Percentiles rank a stretch among this genome's conserved stretches.
Conservation (phyloP, 2,113 vertebrate genomes). For the Circaetus gallicus region DNA sequence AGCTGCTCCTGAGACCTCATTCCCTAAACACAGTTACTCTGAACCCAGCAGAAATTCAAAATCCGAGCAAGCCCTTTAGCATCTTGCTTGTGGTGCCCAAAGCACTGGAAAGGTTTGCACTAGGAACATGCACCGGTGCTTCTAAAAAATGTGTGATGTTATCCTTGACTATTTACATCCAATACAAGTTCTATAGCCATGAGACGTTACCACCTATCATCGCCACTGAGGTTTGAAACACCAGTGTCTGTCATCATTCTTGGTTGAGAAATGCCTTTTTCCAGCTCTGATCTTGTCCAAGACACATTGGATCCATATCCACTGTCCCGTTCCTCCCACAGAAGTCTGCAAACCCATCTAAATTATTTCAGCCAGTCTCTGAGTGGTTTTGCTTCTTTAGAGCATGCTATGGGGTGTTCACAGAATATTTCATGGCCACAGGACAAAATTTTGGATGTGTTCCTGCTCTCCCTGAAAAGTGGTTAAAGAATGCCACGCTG, state of each 20-base stretch:
- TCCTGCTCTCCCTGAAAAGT: background rate
- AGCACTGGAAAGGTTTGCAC: background rate
- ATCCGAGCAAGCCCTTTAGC: background rate
- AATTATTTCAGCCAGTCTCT: background rate
- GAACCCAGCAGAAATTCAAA: background rate
- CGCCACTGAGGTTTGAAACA: accelerated
- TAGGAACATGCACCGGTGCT: background rate
- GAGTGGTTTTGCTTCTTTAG: background rate
- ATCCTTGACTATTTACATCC: background rate
- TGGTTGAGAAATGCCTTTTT: background rate
- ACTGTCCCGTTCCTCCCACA: background rate
- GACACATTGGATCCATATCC: accelerated
- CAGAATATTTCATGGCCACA: background rate
- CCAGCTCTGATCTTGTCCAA: background rate
- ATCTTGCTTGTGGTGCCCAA: background rate
- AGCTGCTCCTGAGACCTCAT: background rate
- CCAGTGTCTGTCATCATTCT: background rate
- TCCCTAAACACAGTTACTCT: background rate
- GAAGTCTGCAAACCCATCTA: background rate
- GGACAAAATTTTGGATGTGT: background rate
- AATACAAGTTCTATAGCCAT: background rate
- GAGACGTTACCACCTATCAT: background rate
- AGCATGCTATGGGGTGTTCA: accelerated
- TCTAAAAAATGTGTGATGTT: background rate
- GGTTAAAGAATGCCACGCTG: background rate